Evolutionary conservation across 2,888 invertebrate genomes (phyloP).

Genomic region (Neuroscelio doddi): DNA sequence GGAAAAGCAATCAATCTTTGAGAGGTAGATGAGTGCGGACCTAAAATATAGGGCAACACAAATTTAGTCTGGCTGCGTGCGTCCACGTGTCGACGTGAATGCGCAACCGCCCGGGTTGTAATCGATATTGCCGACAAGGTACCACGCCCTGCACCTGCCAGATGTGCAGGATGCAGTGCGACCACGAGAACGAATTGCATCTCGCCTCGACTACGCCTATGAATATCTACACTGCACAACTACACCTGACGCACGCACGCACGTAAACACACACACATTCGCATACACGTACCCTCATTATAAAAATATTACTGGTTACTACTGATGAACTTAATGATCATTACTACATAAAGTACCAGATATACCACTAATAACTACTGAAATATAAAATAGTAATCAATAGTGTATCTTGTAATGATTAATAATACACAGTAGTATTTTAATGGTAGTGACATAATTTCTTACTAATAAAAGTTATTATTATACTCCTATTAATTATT

Average conservation of each 20-base stretch:
- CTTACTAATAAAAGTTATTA: too few species aligned
- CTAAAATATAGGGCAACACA: constrained; percentile 71
- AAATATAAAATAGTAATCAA: too few species aligned
- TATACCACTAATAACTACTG: too few species aligned
- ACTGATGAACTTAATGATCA: too few species aligned
- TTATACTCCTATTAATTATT: too few species aligned
- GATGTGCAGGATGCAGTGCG: constrained; percentile 62
- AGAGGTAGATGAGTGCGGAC: constrained; percentile 70
- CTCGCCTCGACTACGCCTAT: constrained; percentile 46
- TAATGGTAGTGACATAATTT: too few species aligned
- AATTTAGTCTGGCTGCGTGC: constrained; percentile 68
- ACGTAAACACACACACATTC: constrained; percentile 6
- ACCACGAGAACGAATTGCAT: constrained; percentile 46
- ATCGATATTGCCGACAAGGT: constrained; percentile 71
- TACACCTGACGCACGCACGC: constrained; percentile 17
- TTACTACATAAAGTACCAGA: too few species aligned
- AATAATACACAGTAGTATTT: too few species aligned
- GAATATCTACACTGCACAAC: constrained; percentile 28
- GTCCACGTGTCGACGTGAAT: constrained; percentile 70
- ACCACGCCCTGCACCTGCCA: constrained; percentile 71
- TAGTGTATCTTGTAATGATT: too few species aligned
- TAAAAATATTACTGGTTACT: too few species aligned
- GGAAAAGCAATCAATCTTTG: constrained; percentile 70
- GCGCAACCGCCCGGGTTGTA: constrained; percentile 71
- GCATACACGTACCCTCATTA: too few species aligned